Evolutionary conservation across 1,140 invertebrate species (phyloP).

Genomic region (Anthonomus grandis): DNA sequence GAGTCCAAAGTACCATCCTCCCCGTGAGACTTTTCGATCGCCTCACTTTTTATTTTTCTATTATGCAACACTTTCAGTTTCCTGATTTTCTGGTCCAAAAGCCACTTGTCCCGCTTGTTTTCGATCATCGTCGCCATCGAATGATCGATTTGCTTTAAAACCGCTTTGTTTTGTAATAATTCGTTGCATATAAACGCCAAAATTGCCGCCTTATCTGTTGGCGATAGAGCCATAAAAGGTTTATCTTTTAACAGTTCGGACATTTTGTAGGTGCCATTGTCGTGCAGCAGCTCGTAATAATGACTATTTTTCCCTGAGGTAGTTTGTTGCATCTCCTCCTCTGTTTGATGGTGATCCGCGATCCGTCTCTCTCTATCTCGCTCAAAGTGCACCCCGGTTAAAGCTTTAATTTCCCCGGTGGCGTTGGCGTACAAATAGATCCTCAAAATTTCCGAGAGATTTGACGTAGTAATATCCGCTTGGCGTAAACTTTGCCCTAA

Average conservation of each 20-base stretch:
- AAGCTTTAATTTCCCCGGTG: conserved; percentile 77
- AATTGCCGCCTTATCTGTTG: conserved; percentile 83
- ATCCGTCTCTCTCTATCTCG: conserved; percentile 71
- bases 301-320: conserved; percentile 68
- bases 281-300: conserved; percentile 73
- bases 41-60: conserved; percentile 71
- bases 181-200: conserved; percentile 91
- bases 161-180: conserved; percentile 85
- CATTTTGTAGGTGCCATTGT: conserved; percentile 71
- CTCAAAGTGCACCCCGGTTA: conserved; percentile 73
- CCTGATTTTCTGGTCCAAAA: conserved; percentile 82
- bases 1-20: conserved; percentile 39
- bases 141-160: conserved; percentile 75
- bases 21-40: conserved; percentile 56
- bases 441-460: conserved; percentile 87
- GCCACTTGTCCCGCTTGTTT: conserved; percentile 74
- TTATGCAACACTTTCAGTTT: conserved; percentile 76
- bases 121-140: conserved; percentile 73
- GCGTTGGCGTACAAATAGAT: conserved; percentile 86
- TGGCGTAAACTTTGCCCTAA: conserved; percentile 87
- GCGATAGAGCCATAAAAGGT: conserved; percentile 81
- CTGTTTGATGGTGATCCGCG: conserved; percentile 75
- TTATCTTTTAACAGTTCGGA: conserved; percentile 67
- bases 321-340: conserved; percentile 58
- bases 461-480: conserved; percentile 86